Conservation (phyloP, 1,140 invertebrate genomes). For the Microplitis demolitor region DNA sequence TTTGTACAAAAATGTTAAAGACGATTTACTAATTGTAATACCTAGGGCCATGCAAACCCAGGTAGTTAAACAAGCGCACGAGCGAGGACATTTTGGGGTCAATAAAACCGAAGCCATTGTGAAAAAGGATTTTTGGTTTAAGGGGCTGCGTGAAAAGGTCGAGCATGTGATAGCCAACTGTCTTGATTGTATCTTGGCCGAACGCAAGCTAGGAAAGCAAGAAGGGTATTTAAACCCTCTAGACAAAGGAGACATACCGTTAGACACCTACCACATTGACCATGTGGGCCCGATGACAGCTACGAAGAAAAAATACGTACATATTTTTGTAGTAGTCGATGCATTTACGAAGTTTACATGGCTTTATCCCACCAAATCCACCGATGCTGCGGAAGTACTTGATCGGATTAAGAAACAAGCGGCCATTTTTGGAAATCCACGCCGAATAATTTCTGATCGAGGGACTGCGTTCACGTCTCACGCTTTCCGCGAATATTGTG, state of each 20-base stretch:
- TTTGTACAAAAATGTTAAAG: slow-evolving; percentile 20
- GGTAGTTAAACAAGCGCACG: slow-evolving; percentile 42
- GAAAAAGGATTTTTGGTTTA: slow-evolving; percentile 49
- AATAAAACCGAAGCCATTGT: slow-evolving; percentile 51
- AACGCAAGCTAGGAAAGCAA: slow-evolving; percentile 52
- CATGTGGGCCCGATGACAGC: slow-evolving; percentile 41
- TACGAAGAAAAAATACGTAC: slow-evolving; percentile 27
- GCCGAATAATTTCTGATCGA: slow-evolving; percentile 43
- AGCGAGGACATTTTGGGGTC: slow-evolving; percentile 48
- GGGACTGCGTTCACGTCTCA: slow-evolving; percentile 38
- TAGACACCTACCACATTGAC: slow-evolving; percentile 48
- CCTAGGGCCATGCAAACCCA: slow-evolving; percentile 38
- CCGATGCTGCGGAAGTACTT: slow-evolving; percentile 30
- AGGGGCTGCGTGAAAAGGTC: slow-evolving; percentile 44
- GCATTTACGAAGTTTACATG: slow-evolving; percentile 42
- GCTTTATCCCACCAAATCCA: slow-evolving; percentile 35
- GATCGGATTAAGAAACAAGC: slow-evolving; percentile 20
- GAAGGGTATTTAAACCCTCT: slow-evolving; percentile 40
- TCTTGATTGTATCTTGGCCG: slow-evolving; percentile 47
- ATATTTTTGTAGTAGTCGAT: slow-evolving; percentile 39
- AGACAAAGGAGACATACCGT: slow-evolving; percentile 27
- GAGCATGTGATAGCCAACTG: slow-evolving; percentile 44
- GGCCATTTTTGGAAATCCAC: slow-evolving; percentile 46
- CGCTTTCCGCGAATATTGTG: slow-evolving; percentile 37
- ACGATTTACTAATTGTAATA: slow-evolving; percentile 30